These are phyloP conservation scores for Lasiurus borealis DNA, from an alignment of 2,113 vertebrate species.

Conservation along the genomic window DNA sequence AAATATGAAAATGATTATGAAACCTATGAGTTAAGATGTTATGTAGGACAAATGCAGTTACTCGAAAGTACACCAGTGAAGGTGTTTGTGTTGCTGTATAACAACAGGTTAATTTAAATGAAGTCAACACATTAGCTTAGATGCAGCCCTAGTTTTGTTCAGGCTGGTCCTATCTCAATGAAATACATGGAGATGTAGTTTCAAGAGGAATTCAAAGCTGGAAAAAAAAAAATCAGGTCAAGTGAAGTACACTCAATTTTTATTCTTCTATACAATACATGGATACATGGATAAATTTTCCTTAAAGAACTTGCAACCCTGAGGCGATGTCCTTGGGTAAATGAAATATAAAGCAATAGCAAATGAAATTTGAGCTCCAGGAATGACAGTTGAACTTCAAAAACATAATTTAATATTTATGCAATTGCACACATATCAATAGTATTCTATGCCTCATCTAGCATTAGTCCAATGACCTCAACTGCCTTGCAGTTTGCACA, in stretches of 20 bases:
- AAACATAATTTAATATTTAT: slow-evolving; percentile 78
- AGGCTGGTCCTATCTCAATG: background rate
- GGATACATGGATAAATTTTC: slow-evolving; percentile 78
- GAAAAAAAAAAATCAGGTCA: slow-evolving; percentile 67
- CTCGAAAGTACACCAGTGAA: background rate
- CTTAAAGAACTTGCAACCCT: slow-evolving; percentile 83
- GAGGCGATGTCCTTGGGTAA: slow-evolving; percentile 84
- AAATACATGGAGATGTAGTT: background rate
- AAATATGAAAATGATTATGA: slow-evolving; percentile 17
- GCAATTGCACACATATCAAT: slow-evolving; percentile 76
- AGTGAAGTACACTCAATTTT: slow-evolving; percentile 84
- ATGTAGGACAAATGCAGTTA: slow-evolving; percentile 30
- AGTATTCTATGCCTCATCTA: slow-evolving; percentile 59
- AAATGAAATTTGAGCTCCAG: slow-evolving; percentile 81
- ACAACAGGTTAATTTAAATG: background rate
- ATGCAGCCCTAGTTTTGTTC: slow-evolving; percentile 15
- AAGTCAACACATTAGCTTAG: background rate
- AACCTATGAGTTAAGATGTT: slow-evolving; percentile 8
- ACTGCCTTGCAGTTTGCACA: background rate
- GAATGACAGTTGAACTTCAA: slow-evolving; percentile 75
- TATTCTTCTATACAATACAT: slow-evolving; percentile 86
- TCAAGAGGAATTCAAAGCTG: slow-evolving; percentile 68
- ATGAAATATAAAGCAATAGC: slow-evolving; percentile 84
- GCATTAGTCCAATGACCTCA: background rate
- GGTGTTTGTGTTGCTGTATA: background rate